Evolutionary conservation across 2,113 vertebrate genomes (phyloP), one percentile per base, ranked within the genome.

Genomic region (Saguinus midas): DNA sequence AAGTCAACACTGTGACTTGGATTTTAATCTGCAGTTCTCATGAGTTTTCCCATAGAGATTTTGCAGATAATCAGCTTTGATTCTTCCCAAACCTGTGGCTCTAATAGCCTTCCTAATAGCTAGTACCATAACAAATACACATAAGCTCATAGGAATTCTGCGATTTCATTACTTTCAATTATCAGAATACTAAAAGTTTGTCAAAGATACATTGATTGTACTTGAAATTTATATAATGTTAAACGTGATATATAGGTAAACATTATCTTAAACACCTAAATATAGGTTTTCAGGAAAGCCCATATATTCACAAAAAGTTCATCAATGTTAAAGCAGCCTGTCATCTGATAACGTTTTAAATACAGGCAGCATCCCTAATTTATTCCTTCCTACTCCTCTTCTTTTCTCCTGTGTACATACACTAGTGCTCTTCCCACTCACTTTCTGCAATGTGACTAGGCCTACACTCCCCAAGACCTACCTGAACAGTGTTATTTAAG

Each of bases 11-110:
- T 66, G 37, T 92, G 40, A 94, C 70, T 90, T 87, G 50, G 23
- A 80, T 94, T 95, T 96, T 92, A 55, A 92, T 83, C 93, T 94
- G n/a, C 35, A 92, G 70, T 73, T 70, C 61, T 94, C 52, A 79
- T 66, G 84, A 85, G 70, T 94, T 48, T 96, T 90, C 75, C 70
- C 64, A 86, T 11, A 75, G 70, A 92, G 45, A 92, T 40, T 83
- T 83, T 32, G 82, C 68, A 87, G 87, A 87, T 90, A 76, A 97
- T 86, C 68, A 96, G 61, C 18, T 84, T 92, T 87, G 75, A 94
- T 61, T 94, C n/a, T 87, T 87, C 12, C 61, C 85, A 92, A 89
- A 79, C 27, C 37, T 87, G 16, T 55, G 29, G 78, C 29, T 94
- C 37, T 27, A 40, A 40, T 40, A 40, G 32, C 18, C 76, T 75